phyloP scores from a whole-genome alignment of 23 tunicate genomes.

The Halocynthia roretzi region DNA sequence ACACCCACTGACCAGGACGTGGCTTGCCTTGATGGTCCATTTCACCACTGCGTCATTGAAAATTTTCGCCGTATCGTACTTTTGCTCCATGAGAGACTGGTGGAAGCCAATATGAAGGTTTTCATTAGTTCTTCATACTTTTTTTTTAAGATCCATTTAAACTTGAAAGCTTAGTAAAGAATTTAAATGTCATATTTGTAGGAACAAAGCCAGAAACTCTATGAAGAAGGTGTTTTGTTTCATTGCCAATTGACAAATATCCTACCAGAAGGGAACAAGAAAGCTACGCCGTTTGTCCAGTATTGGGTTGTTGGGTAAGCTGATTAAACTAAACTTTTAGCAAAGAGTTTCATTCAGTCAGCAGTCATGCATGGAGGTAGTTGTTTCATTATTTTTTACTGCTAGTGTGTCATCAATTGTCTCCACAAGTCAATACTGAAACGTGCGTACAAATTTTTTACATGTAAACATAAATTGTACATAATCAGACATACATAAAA shows the following conservation, averaged over 20 bases:
- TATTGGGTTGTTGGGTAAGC: conserved; percentile 57
- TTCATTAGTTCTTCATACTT: no score
- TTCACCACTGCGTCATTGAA: conserved; percentile 18
- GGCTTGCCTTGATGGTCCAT: neutral
- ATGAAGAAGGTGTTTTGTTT: conserved; percentile 55
- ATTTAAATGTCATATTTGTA: no score
- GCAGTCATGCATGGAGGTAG: conserved; percentile 2
- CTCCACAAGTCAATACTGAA: no score
- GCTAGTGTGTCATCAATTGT: no score
- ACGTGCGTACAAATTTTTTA: no score
- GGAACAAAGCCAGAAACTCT: conserved; percentile 12
- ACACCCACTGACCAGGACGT: conserved; percentile 34
- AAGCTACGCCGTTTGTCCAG: conserved; percentile 28
- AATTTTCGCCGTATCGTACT: conserved; percentile 30
- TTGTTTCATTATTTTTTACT: no score
- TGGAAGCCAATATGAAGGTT: no score
- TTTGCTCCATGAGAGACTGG: conserved; percentile 39
- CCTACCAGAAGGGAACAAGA: neutral
- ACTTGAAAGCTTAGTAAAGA: no score
- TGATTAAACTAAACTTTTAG: no score
- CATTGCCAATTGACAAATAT: conserved; percentile 15
- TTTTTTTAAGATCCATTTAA: no score
- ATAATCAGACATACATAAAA: no score
- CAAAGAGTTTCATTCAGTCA: neutral
- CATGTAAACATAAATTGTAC: no score